Percentiles rank a stretch among this genome's conserved stretches.
These are phyloP conservation scores for Campoletis sonorensis DNA, from an alignment of 1,140 invertebrate genomes.

Conservation along the genomic window DNA sequence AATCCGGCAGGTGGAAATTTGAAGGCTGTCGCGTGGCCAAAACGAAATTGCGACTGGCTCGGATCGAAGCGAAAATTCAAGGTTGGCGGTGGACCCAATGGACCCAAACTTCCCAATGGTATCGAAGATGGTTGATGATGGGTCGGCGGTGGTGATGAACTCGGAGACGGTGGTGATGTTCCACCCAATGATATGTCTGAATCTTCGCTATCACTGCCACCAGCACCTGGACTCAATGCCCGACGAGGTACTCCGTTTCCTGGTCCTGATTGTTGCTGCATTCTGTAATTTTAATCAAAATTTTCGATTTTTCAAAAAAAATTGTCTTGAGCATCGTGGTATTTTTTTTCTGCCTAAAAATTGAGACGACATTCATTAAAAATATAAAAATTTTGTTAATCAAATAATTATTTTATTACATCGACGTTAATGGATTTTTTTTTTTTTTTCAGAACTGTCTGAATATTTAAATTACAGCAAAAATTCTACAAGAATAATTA, in stretches of 20 bases:
- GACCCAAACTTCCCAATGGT: slow-evolving; percentile 63
- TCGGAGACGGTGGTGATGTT: slow-evolving; percentile 73
- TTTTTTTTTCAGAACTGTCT: no score
- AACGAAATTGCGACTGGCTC: slow-evolving; percentile 72
- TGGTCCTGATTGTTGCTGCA: slow-evolving; percentile 74
- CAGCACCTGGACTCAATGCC: slow-evolving; percentile 70
- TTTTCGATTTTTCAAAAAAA: not conserved
- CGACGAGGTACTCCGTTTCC: slow-evolving; percentile 68
- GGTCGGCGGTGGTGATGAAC: slow-evolving; percentile 69
- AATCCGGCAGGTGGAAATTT: slow-evolving; percentile 72
- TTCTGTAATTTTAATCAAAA: slow-evolving; percentile 62
- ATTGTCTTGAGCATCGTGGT: no score
- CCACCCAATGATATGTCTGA: slow-evolving; percentile 74
- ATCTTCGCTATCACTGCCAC: slow-evolving; percentile 72
- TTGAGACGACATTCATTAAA: no score
- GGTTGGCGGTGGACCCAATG: slow-evolving; percentile 70
- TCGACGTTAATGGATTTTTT: no score
- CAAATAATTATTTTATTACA: no score
- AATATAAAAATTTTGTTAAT: no score
- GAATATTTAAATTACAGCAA: no score
- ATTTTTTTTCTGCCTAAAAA: no score
- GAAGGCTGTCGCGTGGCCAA: slow-evolving; percentile 71
- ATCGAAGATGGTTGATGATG: slow-evolving; percentile 70
- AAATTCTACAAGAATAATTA: no score
- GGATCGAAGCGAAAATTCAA: slow-evolving; percentile 74